A percentile compares a stretch with the other conserved stretches of the same genome.
phyloP scores from a whole-genome alignment of 2,797 vertebrate species.

The Epinephelus coioides region DNA sequence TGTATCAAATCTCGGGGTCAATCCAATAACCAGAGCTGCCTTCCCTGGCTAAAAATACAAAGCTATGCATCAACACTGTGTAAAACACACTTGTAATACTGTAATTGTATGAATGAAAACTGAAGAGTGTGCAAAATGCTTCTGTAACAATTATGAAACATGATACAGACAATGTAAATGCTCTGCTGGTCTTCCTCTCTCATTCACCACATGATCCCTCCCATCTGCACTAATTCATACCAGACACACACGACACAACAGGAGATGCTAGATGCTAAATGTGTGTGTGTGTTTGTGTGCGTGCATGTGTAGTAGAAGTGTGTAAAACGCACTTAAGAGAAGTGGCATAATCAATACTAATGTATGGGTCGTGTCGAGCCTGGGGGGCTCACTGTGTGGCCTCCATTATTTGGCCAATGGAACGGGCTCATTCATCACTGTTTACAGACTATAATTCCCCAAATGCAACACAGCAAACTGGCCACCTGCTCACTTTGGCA shows the following conservation, averaged over 20 bases:
- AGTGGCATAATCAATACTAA: conserved; percentile 61
- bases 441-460: conserved; percentile 61
- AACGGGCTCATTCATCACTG: conserved; percentile 60
- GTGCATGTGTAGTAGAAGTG: conserved; percentile 8
- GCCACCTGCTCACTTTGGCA: conserved; percentile 73
- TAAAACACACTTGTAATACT: neutral
- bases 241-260: conserved; percentile 17
- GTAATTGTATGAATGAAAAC: conserved; percentile 5
- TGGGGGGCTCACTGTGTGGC: conserved; percentile 15
- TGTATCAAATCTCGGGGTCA: no score
- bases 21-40: no score
- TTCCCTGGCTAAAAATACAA: no score
- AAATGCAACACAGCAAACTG: conserved; percentile 59
- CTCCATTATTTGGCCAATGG: conserved; percentile 45
- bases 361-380: conserved; percentile 16
- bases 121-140: neutral
- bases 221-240: conserved; percentile 26
- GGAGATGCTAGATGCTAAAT: neutral
- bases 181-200: conserved; percentile 19
- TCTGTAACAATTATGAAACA: conserved; percentile 13
- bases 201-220: conserved; percentile 14
- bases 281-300: conserved; percentile 1
- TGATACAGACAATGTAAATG: conserved; percentile 5
- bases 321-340: conserved; percentile 60
- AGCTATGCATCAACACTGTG: no score